These are phyloP conservation scores for Magallana angulata DNA, from an alignment of 1,140 invertebrate species.

Conservation along the genomic window DNA sequence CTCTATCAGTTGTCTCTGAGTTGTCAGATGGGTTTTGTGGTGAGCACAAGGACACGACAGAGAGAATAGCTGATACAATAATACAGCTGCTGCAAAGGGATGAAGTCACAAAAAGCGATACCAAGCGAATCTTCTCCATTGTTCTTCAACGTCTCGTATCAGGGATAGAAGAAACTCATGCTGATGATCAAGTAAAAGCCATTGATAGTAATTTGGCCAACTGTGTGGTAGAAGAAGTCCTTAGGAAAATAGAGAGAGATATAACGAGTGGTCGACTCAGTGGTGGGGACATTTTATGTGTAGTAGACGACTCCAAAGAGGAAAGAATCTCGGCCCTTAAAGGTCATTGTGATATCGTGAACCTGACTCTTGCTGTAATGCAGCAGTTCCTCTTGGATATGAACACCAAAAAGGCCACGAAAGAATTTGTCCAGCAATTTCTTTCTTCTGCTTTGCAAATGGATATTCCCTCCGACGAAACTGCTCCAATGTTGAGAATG, in stretches of 20 bases:
- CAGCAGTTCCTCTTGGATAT: conserved; percentile 41
- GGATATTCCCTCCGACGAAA: not conserved
- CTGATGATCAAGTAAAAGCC: not conserved
- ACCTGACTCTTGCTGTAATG: conserved; percentile 44
- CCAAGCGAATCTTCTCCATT: conserved; percentile 40
- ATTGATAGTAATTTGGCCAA: conserved; percentile 46
- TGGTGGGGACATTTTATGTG: conserved; percentile 39
- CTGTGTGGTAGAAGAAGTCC: conserved; percentile 48
- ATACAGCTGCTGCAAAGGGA: conserved; percentile 41
- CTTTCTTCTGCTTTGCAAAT: not conserved
- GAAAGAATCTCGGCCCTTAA: not conserved
- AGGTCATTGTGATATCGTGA: conserved; percentile 43
- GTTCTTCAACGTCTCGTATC: conserved; percentile 41
- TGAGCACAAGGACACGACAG: conserved; percentile 32
- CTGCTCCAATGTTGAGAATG: not conserved
- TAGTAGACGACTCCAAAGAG: conserved; percentile 32
- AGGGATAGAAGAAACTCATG: not conserved
- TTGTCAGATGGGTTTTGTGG: conserved; percentile 20
- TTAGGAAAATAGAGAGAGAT: conserved; percentile 51
- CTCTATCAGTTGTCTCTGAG: conserved; percentile 33
- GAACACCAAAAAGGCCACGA: not conserved
- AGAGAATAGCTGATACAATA: conserved; percentile 30
- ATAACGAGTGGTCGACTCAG: conserved; percentile 43
- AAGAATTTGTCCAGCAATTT: conserved; percentile 12
- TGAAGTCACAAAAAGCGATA: conserved; percentile 16